phyloP scores from a whole-genome alignment of 2,113 vertebrate species.

The Lagenorhynchus albirostris region DNA sequence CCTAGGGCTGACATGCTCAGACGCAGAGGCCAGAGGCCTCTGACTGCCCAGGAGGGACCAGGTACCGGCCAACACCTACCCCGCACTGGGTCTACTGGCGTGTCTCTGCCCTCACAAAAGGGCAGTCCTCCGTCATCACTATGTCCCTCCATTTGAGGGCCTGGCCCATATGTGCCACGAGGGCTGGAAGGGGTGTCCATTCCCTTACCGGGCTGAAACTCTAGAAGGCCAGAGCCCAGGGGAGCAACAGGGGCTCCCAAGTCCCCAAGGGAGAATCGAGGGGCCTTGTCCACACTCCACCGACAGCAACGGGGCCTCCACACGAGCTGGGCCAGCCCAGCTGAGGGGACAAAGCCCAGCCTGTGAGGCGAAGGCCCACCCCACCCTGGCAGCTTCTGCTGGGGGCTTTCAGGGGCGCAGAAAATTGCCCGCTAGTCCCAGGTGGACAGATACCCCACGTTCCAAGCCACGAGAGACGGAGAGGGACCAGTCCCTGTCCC shows the following conservation, averaged over 20 bases:
- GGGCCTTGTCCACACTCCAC: neutral
- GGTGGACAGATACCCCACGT: neutral
- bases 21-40: neutral
- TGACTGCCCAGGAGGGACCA: neutral
- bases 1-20: neutral
- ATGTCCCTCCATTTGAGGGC: fast-evolving
- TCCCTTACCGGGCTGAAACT: neutral
- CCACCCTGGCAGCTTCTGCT: neutral
- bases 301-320: neutral
- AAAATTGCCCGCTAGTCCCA: neutral
- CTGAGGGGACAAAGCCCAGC: neutral
- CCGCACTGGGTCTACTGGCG: neutral
- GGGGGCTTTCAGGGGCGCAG: neutral
- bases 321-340: neutral
- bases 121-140: neutral
- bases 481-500: too few relatives aligned
- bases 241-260: neutral
- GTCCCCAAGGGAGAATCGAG: too few relatives aligned
- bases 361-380: neutral
- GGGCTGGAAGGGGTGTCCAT: neutral
- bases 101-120: neutral
- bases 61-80: neutral
- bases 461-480: fast-evolving
- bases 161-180: neutral
- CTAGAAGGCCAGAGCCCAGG: neutral